Percentiles rank a stretch among this genome's conserved stretches.
These are phyloP conservation scores for Macquaria australasica DNA, from an alignment of 2,113 vertebrate species.

Conservation along the genomic window DNA sequence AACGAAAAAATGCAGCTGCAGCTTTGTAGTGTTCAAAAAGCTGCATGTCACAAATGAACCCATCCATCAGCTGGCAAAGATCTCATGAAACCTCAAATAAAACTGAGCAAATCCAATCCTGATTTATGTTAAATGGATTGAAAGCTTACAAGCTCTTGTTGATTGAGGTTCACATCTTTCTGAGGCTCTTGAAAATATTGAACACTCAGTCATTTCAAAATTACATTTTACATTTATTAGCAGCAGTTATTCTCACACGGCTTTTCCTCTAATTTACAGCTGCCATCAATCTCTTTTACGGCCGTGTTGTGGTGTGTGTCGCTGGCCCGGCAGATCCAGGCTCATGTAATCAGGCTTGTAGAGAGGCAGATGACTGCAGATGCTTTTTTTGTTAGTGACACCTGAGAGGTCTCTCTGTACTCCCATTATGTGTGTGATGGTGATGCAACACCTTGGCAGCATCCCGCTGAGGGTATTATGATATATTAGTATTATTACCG, in stretches of 20 bases:
- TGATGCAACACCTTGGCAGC: constrained; percentile 34
- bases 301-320: background rate
- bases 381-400: constrained; percentile 18
- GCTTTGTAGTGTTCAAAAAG: background rate
- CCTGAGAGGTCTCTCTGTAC: background rate
- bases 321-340: background rate
- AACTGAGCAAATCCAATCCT: background rate
- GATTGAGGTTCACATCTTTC: background rate
- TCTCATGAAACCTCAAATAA: constrained; percentile 2
- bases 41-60: constrained; percentile 2
- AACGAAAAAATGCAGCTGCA: constrained; percentile 6
- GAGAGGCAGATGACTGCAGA: background rate
- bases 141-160: background rate
- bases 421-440: background rate
- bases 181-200: background rate
- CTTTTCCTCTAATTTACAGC: constrained; percentile 28
- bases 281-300: constrained; percentile 16
- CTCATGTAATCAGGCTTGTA: background rate
- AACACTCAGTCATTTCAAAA: background rate
- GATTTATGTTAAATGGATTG: background rate
- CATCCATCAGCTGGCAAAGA: background rate
- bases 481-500: background rate
- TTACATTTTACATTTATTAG: constrained; percentile 6
- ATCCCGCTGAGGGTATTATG: background rate
- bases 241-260: background rate